phyloP scores from a whole-genome alignment of 2,113 vertebrate species.

The Pseudopodoces humilis region DNA sequence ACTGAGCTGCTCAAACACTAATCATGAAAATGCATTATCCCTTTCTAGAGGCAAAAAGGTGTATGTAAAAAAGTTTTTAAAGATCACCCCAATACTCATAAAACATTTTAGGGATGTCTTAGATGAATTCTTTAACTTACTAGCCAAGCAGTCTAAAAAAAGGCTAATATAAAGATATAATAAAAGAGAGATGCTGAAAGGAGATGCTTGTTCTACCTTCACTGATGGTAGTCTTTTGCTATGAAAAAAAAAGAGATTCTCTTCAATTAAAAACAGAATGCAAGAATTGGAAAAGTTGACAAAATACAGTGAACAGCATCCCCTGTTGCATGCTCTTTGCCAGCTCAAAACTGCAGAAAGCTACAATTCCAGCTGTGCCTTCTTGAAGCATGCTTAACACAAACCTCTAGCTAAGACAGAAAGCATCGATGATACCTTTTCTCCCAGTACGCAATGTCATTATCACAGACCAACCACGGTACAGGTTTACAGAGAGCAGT shows the following conservation, averaged over 20 bases:
- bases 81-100: conserved; percentile 30
- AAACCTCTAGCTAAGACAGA: conserved; percentile 62
- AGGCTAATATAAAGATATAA: conserved; percentile 5
- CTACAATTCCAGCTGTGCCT: conserved; percentile 71
- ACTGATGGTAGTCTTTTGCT: conserved; percentile 73
- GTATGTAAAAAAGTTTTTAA: background rate
- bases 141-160: conserved; percentile 60
- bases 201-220: conserved; percentile 67
- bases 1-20: conserved; percentile 70
- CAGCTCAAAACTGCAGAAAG: conserved; percentile 74
- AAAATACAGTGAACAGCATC: conserved; percentile 71
- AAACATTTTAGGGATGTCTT: conserved; percentile 53
- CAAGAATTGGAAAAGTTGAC: conserved; percentile 64
- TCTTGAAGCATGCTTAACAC: conserved; percentile 77
- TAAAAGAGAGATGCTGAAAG: conserved; percentile 64
- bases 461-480: conserved; percentile 62
- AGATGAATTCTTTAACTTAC: conserved; percentile 53
- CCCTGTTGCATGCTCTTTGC: conserved; percentile 77
- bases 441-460: conserved; percentile 60
- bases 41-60: conserved; percentile 79
- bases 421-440: conserved; percentile 62
- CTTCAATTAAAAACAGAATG: conserved; percentile 68
- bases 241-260: conserved; percentile 75
- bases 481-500: conserved; percentile 71
- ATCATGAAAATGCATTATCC: conserved; percentile 74